Evolutionary conservation across 2,888 invertebrate genomes (phyloP), one percentile per base, ranked within the genome.

Genomic region (Eumerus sabulonum): DNA sequence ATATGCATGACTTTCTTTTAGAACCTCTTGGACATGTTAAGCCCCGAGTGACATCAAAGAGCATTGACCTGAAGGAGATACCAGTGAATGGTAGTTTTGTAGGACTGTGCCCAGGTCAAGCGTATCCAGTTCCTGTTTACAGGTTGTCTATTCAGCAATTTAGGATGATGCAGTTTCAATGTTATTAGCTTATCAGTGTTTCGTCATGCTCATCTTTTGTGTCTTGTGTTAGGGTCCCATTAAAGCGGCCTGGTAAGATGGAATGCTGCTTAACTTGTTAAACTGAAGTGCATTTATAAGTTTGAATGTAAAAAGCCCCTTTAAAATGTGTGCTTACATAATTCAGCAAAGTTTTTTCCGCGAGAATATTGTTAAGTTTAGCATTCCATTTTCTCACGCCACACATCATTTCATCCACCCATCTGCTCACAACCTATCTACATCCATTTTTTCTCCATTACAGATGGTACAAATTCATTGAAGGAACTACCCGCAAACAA

Each of bases 381-480:
- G 79, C 74, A 79, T 79, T 79, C 68, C 79, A 79, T 79, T 79
- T 79, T 79, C 64, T 74, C 79, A 76, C 27, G 27, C 59, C 48
- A 40, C 11, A 9, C 11, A 40, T n/a, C 3, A 40, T 54, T 27
- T 7, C 27, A 2, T 4, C 2, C 7, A 2, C 27, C 27, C 27
- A 27, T 7, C 7, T 27, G 27, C 27, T 14, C 1, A 38, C 14
- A 35, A 19, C 14, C 3, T 19, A 4, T 27, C 7, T 4, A 27
- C 27, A 27, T 27, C 2, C 2, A 27, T 27, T 27, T 27, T 7
- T 7, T 27, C 27, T 5, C 36, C 13, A 27, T 83, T 77, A 83
- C 93, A 97, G 97, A 91, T 97, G 96, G 97, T 97, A 95, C 90
- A 97, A 97, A 88, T 96, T 96, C 89, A 93, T 96, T 85, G 96